Base-by-base conservation (phyloP, 2,888 invertebrate species). In the Ophion slaviceki region DNA sequence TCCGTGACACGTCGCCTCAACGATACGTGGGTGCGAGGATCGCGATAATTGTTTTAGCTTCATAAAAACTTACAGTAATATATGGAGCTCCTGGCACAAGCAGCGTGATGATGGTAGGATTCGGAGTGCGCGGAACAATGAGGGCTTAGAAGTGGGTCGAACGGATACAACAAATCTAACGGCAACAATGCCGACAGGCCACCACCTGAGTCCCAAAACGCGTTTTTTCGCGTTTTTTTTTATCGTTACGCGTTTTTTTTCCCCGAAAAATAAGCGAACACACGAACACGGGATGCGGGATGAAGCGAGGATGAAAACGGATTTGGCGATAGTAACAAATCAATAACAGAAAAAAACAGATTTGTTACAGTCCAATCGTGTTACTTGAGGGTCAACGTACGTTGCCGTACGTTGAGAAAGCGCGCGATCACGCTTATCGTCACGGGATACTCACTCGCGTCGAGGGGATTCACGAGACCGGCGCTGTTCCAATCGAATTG, bases 401-500 rank as follows among this genome's bases (percentile, higher is more conserved):
- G 47, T 75, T 24, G 2, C 17, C 53, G 67, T 68, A 74, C 75
- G 47, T 72, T 53, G 10, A 68, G 45, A 53, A 53, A 53, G 61
- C 80, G 67, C 66, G 61, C 67, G 40, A 67, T 67, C 11, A 7
- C 40, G 24, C 17, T 14, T 11, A 61, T 14, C 11, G 3, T 28
- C 28, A 67, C 40, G 53, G 74, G 80, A 87, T 91, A 93, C 93
- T 93, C 90, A 94, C 94, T 93, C 88, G 92, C 91, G 93, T 97
- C 97, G 88, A 97, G 94, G 80, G 97, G 97, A 94, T 97, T 97
- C 53, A 96, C 95, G 82, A 97, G 94, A 83, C 97, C 97, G 90
- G 96, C 96, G 90, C 95, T 95, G 90, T 95, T 96, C 97, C 97
- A 97, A 94, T 97, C 97, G 94, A 97, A 97, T 92, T 97, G 96